Base-by-base conservation (phyloP, 2,797 vertebrate genomes). In the Craterocephalus amniculus region DNA sequence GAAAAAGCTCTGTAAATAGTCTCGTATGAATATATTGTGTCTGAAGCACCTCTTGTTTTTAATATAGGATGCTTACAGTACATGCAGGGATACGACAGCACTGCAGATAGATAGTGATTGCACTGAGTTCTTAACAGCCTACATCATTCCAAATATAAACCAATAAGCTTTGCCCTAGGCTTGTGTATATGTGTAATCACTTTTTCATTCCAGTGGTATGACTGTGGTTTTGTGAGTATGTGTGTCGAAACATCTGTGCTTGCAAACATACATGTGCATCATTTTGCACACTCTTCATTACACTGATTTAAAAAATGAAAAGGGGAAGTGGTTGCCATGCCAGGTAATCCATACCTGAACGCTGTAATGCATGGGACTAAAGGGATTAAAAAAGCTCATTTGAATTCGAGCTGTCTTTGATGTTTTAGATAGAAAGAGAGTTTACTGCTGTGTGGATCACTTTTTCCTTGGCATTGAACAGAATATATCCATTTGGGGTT, bases 321-420 rank as follows among this genome's bases (percentile, higher is more conserved):
- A 31, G 45, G 6, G 58, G 18, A 72, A 66, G 66, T 81, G 58
- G 88, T 83, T 88, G 74, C 76, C 63, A 40, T 62, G 59, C 49
- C n/a, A 35, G 62, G 79, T 88, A 85, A 91, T 87, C 76, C 84
- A 79, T 68, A 87, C 84, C 80, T 85, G 81, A 83, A 81, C 83
- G 54, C 72, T 54, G 55, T 4, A 10, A 52, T 57, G 80, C 81
- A 86, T 85, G 34, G 32, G 52, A 51, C 74, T 80, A 70, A 84
- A 62, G 70, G 78, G 85, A 91, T 92, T 89, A 89, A 84, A 83
- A 31, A 72, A 75, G 75, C 67, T 84, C 11, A 83, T 90, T 88
- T 76, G 62, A 70, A 88, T 88, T 84, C 84, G 61, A 75, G 62
- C 48, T 57, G 36, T 74, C 75, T 81, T 81, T 83, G 80, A 85